Base-by-base conservation (phyloP, 2,888 invertebrate species). In the Eugnorisma glareosa region DNA sequence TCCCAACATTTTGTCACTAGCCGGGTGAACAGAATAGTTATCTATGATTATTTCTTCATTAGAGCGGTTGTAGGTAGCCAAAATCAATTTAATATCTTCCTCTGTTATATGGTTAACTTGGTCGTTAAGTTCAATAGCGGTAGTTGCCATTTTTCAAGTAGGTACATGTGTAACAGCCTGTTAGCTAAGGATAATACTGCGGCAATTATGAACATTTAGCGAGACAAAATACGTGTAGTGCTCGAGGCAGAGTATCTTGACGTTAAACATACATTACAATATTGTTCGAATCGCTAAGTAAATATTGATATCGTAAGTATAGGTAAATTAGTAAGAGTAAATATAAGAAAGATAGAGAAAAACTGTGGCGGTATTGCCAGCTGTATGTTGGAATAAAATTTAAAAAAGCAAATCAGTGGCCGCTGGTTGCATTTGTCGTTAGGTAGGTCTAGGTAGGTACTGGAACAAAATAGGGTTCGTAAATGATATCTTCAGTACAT, bases 1-100 rank as follows among this genome's bases (percentile, higher is more conserved):
- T 31, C 96, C 96, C 75, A 96, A 87, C 95, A 96, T 95, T 88
- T 94, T 95, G 21, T 94, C 93, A 88, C 95, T 96, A 3, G 96
- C 95, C 72, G 90, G 91, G 37, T 88, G 67, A 18, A 95, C 82
- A 43, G 66, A 77, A 85, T 93, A 96, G 37, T 90, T 88, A 74
- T 91, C 85, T 70, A 93, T 82, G 11, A 79, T 51, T 40, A 83
- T 82, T 37, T 90, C 87, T 75, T 91, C 85, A 70, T 88, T 85
- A 13, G 57, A 40, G 57, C 84, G 86, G 74, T 87, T 89, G 85
- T 89, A 92, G 76, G 88, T 91, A 51, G 86, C 85, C 57, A 95
- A 66, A 82, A 96, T 94, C 35, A 81, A 77, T 83, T 91, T 90
- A 0, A 95, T 86, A 75, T 94, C 92, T 82, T 94, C 90, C 84